Conservation (phyloP, 2,113 vertebrate species). For the Erythrolamprus reginae region DNA sequence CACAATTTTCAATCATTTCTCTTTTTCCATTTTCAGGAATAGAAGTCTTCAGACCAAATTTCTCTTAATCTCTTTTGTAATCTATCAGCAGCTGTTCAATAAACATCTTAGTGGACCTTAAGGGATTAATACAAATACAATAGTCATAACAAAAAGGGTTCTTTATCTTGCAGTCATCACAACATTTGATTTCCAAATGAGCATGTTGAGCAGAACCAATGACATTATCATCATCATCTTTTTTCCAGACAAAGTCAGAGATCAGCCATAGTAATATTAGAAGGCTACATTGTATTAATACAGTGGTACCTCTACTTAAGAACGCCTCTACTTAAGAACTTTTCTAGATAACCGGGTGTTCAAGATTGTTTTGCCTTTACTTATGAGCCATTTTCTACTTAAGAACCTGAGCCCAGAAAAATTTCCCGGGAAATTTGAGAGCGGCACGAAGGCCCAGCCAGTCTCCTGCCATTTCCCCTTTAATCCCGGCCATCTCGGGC, state of each 20-base stretch:
- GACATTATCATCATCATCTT: neutral
- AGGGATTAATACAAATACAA: neutral
- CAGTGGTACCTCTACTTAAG: too few relatives aligned
- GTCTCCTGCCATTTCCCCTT: too few relatives aligned
- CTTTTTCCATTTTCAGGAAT: neutral
- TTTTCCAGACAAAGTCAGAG: neutral
- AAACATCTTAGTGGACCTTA: neutral
- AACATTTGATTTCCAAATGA: neutral
- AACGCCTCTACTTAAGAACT: too few relatives aligned
- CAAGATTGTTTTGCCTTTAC: too few relatives aligned
- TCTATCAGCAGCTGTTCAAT: neutral
- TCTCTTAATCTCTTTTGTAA: neutral
- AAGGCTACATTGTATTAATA: neutral
- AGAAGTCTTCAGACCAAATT: neutral
- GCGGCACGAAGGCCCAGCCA: too few relatives aligned
- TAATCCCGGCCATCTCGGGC: too few relatives aligned
- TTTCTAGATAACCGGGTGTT: too few relatives aligned
- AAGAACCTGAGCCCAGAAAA: too few relatives aligned
- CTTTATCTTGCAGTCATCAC: neutral
- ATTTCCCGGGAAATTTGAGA: too few relatives aligned
- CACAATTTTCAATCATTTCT: neutral
- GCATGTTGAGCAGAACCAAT: neutral
- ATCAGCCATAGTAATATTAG: conserved; percentile 1
- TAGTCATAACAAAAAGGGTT: neutral
- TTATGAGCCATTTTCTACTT: too few relatives aligned